A percentile compares a stretch with the other conserved stretches of the same genome.
Conservation (phyloP, 1,140 invertebrate genomes). For the Ceratina calcarata region DNA sequence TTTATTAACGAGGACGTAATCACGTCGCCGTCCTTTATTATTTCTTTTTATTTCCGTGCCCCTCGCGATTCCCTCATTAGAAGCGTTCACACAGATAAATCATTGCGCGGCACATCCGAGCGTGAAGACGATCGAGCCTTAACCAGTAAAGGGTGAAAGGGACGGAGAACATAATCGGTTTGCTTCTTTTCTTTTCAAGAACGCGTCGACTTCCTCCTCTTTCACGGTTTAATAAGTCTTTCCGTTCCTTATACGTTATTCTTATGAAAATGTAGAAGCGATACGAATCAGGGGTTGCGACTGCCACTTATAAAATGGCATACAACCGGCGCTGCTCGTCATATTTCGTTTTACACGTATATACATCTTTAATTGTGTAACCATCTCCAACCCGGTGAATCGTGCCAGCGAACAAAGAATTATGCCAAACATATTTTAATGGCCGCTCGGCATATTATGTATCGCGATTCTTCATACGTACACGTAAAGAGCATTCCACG, state of each 20-base stretch:
- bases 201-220: constrained; percentile 20
- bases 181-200: constrained; percentile 25
- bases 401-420: constrained; percentile 21
- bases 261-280: background rate
- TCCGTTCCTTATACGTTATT: constrained; percentile 20
- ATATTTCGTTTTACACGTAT: background rate
- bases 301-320: constrained; percentile 16
- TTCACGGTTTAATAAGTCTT: constrained; percentile 34
- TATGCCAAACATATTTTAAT: constrained; percentile 43
- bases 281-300: constrained; percentile 26
- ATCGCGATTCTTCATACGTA: background rate
- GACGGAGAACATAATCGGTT: background rate
- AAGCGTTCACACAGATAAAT: constrained; percentile 24
- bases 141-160: background rate
- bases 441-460: constrained; percentile 5
- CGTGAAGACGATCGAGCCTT: background rate
- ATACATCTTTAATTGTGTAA: constrained; percentile 29
- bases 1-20: constrained; percentile 5
- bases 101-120: background rate
- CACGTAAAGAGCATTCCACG: background rate
- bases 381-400: constrained; percentile 13
- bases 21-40: background rate
- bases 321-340: constrained; percentile 2
- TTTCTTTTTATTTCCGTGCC: background rate
- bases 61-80: constrained; percentile 9